Percentiles rank a stretch among this genome's conserved stretches.
Conservation (phyloP, 2,113 vertebrate genomes). For the Leptobrachium leishanense region DNA sequence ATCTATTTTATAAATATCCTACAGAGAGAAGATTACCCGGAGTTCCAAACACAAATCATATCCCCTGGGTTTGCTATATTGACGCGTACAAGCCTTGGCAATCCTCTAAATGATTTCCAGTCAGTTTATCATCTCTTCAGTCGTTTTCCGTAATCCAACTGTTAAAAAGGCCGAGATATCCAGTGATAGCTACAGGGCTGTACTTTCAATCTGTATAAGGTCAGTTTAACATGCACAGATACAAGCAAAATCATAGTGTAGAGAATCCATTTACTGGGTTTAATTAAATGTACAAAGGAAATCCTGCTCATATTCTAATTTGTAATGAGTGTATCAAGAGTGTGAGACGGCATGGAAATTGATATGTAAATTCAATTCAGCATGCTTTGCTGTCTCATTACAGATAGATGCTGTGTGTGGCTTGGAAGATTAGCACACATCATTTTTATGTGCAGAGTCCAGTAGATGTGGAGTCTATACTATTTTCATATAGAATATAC, state of each 20-base stretch:
- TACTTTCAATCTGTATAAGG: slow-evolving; percentile 23
- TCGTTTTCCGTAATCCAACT: neutral
- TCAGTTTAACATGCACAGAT: slow-evolving; percentile 36
- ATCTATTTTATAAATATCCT: too few relatives aligned
- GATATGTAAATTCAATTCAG: slow-evolving; percentile 44
- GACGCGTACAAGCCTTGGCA: too few relatives aligned
- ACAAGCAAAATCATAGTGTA: slow-evolving; percentile 33
- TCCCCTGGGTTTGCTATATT: too few relatives aligned
- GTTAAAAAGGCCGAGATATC: neutral
- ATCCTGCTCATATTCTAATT: slow-evolving; percentile 42
- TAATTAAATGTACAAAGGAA: slow-evolving; percentile 47
- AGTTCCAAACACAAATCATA: too few relatives aligned
- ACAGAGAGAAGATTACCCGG: too few relatives aligned
- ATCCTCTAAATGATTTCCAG: neutral
- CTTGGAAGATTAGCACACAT: neutral
- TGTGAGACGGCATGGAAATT: slow-evolving; percentile 41
- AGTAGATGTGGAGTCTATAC: slow-evolving; percentile 9
- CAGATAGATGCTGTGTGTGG: neutral
- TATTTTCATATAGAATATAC: neutral
- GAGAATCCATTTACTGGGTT: slow-evolving; percentile 40
- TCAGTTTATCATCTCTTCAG: neutral
- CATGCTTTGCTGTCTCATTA: slow-evolving; percentile 34
- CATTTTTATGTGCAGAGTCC: slow-evolving; percentile 31
- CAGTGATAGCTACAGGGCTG: slow-evolving; percentile 28
- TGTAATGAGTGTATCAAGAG: slow-evolving; percentile 36